Evolutionary conservation across 2,888 invertebrate genomes (phyloP), one percentile per base, ranked within the genome.

Genomic region (Osmoderma eremita): DNA sequence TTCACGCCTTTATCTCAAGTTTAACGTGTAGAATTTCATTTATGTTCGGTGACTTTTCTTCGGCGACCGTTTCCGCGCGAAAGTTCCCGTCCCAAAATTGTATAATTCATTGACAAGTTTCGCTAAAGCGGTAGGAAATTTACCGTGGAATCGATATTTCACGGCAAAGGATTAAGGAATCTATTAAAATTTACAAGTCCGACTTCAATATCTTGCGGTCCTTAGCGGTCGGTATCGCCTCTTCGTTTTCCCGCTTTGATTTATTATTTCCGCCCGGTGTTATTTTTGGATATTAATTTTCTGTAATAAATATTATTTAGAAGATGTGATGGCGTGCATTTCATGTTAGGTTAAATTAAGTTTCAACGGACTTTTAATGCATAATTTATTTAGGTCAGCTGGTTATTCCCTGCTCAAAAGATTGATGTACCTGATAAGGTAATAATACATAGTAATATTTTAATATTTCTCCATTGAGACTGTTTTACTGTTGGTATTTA

Each of bases 231-330:
- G 38, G 12, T 17, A 30, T 42, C 22, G 45, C 58, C 13, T 56
- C 56, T 56, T 54, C 36, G 13, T 24, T 18, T 20, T 41, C 41
- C 5, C 54, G 12, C n/a, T 41, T 10, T 38, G 53, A 56, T 56
- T 56, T 56, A 56, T 56, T 15, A 20, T 42, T 56, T 51, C 24
- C 41, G 41, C 22, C 8, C 17, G 17, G 41, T 41, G 41, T 56
- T 56, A 56, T 56, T 56, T 56, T 41, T 56, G 24, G 53, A 42
- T 56, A 56, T 56, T 56, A 56, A 56, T 56, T 56, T 22, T 18
- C 38, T 22, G 56, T 56, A 56, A 56, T 56, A 56, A 42, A 56
- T 56, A 56, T 56, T 17, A 15, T 51, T 51, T 42, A 15, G 41
- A 56, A 41, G 41, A 18, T 30, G 10, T 30, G 41, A 18, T 56